Conservation (phyloP, 2,888 invertebrate genomes). For the Drosophila dives region DNA sequence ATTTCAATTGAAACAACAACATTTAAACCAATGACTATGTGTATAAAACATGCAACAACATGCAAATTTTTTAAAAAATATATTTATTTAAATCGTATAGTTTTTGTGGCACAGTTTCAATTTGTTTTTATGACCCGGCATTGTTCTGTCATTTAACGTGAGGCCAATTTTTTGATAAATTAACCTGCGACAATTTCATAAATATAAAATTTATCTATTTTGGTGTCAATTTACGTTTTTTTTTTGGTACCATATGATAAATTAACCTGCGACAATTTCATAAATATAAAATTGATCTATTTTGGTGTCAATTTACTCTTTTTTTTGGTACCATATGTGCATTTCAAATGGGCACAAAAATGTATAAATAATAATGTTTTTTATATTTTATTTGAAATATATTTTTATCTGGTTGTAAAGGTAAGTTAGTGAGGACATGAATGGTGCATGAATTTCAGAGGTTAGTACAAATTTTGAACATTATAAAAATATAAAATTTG, state of each 20-base stretch:
- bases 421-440: neutral
- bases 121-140: slow-evolving; percentile 9
- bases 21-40: neutral
- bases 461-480: neutral
- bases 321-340: neutral
- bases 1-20: slow-evolving; percentile 62
- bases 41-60: neutral
- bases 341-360: neutral
- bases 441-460: neutral
- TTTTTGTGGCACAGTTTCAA: slow-evolving; percentile 12
- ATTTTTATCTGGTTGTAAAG: neutral
- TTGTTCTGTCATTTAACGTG: slow-evolving; percentile 17
- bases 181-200: slow-evolving; percentile 22
- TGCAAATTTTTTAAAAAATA: neutral
- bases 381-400: too few relatives aligned
- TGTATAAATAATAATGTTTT: neutral
- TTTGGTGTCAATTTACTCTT: neutral
- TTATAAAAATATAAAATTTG: neutral
- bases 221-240: neutral
- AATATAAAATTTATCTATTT: slow-evolving; percentile 10
- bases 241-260: slow-evolving; percentile 15
- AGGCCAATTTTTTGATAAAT: slow-evolving; percentile 19
- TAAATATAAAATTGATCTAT: slow-evolving; percentile 12
- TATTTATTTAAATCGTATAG: slow-evolving; percentile 10
- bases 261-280: slow-evolving; percentile 21